These are phyloP conservation scores for Rousettus leschenaultii DNA, from an alignment of 2,113 vertebrate species.

Conservation along the genomic window DNA sequence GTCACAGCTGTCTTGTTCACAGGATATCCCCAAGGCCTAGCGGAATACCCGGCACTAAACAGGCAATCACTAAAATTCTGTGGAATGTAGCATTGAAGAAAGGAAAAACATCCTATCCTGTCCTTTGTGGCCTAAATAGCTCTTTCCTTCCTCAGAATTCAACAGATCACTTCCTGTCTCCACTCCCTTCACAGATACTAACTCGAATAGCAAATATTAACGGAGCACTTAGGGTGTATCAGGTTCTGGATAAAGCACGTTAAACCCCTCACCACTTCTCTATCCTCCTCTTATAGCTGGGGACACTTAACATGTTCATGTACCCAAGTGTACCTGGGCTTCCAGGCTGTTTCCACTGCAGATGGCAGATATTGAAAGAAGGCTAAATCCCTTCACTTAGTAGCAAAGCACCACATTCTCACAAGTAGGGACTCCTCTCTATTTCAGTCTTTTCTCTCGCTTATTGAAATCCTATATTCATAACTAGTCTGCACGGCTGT, in stretches of 20 bases:
- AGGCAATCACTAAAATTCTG: neutral
- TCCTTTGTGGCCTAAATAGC: neutral
- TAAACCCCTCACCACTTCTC: neutral
- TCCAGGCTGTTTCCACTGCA: neutral
- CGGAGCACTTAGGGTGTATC: neutral
- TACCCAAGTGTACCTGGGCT: fast-evolving
- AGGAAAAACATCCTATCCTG: neutral
- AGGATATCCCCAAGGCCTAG: neutral
- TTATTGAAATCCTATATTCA: neutral
- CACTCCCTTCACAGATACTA: neutral
- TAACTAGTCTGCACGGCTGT: neutral
- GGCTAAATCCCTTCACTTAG: neutral
- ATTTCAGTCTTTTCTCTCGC: neutral
- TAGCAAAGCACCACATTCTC: neutral
- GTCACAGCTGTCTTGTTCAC: neutral
- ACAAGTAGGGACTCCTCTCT: too few species aligned
- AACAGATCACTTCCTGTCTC: neutral
- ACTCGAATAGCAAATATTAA: neutral
- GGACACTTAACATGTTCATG: neutral
- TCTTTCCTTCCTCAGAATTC: neutral
- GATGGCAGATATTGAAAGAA: neutral
- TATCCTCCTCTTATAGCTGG: too few species aligned
- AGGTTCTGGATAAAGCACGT: neutral
- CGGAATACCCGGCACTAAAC: neutral
- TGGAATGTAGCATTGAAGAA: neutral